Evolutionary conservation across 1,140 invertebrate genomes (phyloP).

Genomic region (Chionoecetes opilio): DNA sequence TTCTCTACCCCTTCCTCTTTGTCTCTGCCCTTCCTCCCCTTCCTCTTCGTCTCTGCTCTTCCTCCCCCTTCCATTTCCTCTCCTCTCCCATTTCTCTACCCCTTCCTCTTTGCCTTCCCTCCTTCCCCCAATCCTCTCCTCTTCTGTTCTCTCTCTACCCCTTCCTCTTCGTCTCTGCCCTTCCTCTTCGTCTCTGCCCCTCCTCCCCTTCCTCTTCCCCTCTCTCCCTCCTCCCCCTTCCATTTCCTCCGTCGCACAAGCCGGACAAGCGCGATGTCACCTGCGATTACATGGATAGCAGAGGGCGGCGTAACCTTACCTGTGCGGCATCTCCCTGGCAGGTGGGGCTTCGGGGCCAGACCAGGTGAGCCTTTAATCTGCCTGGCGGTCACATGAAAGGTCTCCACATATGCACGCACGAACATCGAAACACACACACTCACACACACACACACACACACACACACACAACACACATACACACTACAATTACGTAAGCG

Average conservation of each 20-base stretch:
- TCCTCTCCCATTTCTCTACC: not conserved
- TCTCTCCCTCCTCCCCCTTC: not conserved
- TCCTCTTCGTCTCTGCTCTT: not conserved
- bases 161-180: not conserved
- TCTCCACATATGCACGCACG: not conserved
- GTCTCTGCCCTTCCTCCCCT: not conserved
- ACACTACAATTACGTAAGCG: not conserved
- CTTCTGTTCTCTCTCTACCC: not conserved
- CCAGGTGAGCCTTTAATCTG: constrained; percentile 40
- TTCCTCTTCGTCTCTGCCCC: not conserved
- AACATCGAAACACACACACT: not conserved
- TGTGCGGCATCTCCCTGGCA: not conserved
- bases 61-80: not conserved
- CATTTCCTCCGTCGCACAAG: constrained; percentile 45
- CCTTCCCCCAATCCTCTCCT: not conserved
- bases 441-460: not conserved
- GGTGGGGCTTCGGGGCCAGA: not conserved
- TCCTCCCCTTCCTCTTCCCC: too few species aligned
- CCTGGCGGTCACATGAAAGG: constrained; percentile 38
- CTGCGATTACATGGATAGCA: constrained; percentile 71
- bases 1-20: not conserved
- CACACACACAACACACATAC: not conserved
- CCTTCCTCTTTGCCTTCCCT: not conserved
- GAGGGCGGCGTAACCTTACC: constrained; percentile 63
- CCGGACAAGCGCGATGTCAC: constrained; percentile 71